Conservation (phyloP, 2,888 invertebrate species). For the Sesamia inferens region DNA sequence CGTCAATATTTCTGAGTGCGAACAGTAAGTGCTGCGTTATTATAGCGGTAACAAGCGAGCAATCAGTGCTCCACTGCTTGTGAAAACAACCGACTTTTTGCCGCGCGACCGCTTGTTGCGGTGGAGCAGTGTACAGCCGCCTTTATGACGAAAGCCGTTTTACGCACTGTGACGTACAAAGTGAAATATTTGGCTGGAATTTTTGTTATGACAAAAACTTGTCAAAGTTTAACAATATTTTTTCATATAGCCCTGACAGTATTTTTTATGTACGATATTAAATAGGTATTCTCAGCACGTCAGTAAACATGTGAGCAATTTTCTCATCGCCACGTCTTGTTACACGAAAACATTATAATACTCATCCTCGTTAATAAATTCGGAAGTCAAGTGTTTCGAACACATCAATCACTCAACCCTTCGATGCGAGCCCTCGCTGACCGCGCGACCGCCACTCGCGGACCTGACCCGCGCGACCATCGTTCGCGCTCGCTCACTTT, state of each 20-base stretch:
- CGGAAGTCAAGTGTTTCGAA: conserved; percentile 58
- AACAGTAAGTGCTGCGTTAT: conserved; percentile 55
- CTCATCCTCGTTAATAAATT: conserved; percentile 54
- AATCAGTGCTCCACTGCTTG: conserved; percentile 68
- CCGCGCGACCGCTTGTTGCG: conserved; percentile 33
- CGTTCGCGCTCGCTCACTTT: no score
- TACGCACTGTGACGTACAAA: conserved; percentile 29
- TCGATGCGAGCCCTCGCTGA: conserved; percentile 24
- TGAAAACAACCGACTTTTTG: conserved; percentile 66
- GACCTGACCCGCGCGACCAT: no score
- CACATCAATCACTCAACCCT: conserved; percentile 64
- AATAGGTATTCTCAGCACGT: background rate
- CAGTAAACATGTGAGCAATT: background rate
- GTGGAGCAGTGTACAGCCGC: conserved; percentile 31
- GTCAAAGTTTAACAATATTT: background rate
- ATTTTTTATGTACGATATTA: background rate
- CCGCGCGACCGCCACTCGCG: conserved; percentile 1
- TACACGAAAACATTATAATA: conserved; percentile 26
- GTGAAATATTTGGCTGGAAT: conserved; percentile 32
- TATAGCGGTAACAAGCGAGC: conserved; percentile 72
- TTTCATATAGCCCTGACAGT: background rate
- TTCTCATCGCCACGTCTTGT: background rate
- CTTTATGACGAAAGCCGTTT: conserved; percentile 47
- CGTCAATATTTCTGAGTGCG: conserved; percentile 51
- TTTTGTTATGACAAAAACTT: background rate